Evolutionary conservation across 2,113 vertebrate genomes (phyloP), one percentile per base, ranked within the genome.

Genomic region (Platichthys stellatus): DNA sequence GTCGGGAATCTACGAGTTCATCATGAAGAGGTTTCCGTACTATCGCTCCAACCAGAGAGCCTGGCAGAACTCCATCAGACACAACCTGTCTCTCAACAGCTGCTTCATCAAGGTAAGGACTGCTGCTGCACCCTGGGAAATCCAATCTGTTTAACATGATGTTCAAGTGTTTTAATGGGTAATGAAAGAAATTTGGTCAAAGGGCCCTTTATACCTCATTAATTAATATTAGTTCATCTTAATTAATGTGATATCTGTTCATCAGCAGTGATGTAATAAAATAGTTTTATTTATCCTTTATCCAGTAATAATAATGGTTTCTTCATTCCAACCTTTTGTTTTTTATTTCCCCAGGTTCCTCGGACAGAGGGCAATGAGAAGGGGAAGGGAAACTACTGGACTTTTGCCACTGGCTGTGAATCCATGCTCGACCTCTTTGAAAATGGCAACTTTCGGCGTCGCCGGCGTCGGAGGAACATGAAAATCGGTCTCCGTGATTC

Each of bases 51-150:
- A 98, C 93, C 97, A 97, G 93, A 95, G 97, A 83, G 98, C 98
- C 76, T 99, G 98, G 98, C 98, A 99, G 91, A 99, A 99, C 94
- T 99, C 97, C 89, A 97, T 99, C 81, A 94, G 98, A 62, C 98
- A 99, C 92, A 99, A 99, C 95, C 94, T 99, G 77, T 99, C 98
- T 0, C 97, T 99, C 83, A 99, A 99, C 95, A 98, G 96, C 94
- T 99, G 98, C 92, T 99, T 99, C 86, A 94, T 99, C 80, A 99
- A 98, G 97, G 98, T 98, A 92, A 23, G 21, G 0, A 8, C 21
- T n/a, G 49, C 31, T 31, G 31, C 43, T 12, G 40, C 40, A 43
- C 12, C 26, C 63, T 38, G 63, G 59, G 9, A 51, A 56, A 43
- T n/a, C 1, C 7, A 3, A 6, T 17, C 40, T 5, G 0, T 21